Conservation (phyloP, 1,140 invertebrate genomes). For the Amyelois transitella region DNA sequence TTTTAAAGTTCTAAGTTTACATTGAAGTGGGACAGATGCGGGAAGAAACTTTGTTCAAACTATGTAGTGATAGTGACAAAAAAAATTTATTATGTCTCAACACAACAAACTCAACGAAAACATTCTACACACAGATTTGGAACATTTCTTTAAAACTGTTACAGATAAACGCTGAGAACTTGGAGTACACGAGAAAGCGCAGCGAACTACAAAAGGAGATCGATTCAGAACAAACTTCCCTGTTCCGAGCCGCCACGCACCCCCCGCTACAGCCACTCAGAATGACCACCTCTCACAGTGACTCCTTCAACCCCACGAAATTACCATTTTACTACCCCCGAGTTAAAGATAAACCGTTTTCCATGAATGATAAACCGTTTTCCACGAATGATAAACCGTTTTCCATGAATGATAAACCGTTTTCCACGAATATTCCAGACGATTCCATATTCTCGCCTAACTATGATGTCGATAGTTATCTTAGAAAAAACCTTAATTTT, state of each 20-base stretch:
- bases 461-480: constrained; percentile 58
- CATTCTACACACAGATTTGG: too few species aligned
- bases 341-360: background rate
- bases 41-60: too few species aligned
- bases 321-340: constrained; percentile 31
- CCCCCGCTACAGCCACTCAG: constrained; percentile 23
- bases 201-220: constrained; percentile 67
- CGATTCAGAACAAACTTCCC: constrained; percentile 52
- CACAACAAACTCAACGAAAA: too few species aligned
- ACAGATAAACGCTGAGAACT: constrained; percentile 69
- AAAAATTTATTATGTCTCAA: too few species aligned
- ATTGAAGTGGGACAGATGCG: too few species aligned
- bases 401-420: constrained; percentile 48
- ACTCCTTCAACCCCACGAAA: constrained; percentile 23
- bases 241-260: constrained; percentile 38
- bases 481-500: constrained; percentile 57
- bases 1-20: too few species aligned
- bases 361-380: constrained; percentile 4
- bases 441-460: constrained; percentile 52
- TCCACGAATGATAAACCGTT: constrained; percentile 25
- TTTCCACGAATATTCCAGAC: constrained; percentile 53
- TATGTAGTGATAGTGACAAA: too few species aligned
- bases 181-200: constrained; percentile 65
- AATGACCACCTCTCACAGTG: constrained; percentile 32
- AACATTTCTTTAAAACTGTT: constrained; percentile 17